A percentile compares a stretch with the other conserved stretches of the same genome.
Evolutionary conservation across 2,113 vertebrate genomes (phyloP).

Genomic region (Hemibagrus wyckioides): DNA sequence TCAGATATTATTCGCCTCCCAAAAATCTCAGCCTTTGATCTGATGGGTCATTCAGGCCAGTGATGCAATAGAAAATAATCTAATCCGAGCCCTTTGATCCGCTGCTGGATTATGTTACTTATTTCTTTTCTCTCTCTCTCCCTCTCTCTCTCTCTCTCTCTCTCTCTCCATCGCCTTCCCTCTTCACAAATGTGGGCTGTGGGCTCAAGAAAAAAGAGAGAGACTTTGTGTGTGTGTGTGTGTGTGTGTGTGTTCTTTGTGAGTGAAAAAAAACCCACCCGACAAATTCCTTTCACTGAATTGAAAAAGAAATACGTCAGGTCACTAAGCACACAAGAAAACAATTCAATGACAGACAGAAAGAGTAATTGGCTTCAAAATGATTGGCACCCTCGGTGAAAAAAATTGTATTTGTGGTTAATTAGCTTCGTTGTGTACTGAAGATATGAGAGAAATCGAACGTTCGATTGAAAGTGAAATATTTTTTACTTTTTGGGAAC

Average conservation of each 20-base stretch:
- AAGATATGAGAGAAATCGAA: background rate
- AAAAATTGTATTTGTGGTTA: background rate
- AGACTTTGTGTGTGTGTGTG: background rate
- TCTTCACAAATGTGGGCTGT: slow-evolving; percentile 17
- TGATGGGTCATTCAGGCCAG: slow-evolving; percentile 66
- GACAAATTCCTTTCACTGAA: background rate
- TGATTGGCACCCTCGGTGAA: background rate
- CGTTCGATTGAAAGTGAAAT: background rate
- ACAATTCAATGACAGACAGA: background rate
- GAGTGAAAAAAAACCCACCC: background rate
- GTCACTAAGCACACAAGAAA: background rate
- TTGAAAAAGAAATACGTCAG: background rate
- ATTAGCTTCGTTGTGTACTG: background rate
- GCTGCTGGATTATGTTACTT: slow-evolving; percentile 69
- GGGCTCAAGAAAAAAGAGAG: background rate
- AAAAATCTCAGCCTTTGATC: slow-evolving; percentile 78
- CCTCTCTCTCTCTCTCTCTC: background rate
- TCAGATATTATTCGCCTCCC: slow-evolving; percentile 66
- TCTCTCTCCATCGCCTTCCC: background rate
- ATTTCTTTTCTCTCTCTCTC: slow-evolving; percentile 61
- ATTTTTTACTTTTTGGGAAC: background rate
- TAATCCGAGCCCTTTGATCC: slow-evolving; percentile 67
- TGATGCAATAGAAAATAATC: slow-evolving; percentile 73
- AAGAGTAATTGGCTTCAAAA: background rate
- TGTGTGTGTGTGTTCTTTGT: slow-evolving; percentile 16